These are phyloP conservation scores for Acromyrmex echinatior DNA, from an alignment of 1,140 invertebrate genomes.

Conservation along the genomic window DNA sequence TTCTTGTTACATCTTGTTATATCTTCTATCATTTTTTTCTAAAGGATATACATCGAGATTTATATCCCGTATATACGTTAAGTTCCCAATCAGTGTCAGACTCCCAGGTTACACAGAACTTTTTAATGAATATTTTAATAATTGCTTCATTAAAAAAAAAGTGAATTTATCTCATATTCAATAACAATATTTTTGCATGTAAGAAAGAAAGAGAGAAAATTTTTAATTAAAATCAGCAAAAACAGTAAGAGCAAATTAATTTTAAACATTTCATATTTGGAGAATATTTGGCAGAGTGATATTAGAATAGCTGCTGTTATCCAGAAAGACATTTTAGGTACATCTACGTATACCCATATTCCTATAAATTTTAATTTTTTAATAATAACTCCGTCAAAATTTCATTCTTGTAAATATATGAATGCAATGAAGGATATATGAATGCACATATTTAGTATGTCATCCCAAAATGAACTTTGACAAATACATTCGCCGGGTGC, in stretches of 20 bases:
- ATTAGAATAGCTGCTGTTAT: neutral
- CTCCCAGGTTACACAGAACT: too few relatives aligned
- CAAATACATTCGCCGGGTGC: neutral
- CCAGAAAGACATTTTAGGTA: neutral
- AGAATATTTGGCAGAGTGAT: neutral
- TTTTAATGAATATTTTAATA: neutral
- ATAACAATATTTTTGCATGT: neutral
- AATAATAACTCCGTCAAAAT: neutral
- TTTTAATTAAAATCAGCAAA: neutral
- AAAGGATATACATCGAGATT: too few relatives aligned
- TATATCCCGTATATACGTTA: too few relatives aligned
- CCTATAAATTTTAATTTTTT: neutral
- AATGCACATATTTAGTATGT: neutral
- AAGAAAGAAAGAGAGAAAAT: neutral
- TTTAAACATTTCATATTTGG: neutral
- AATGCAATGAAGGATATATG: neutral
- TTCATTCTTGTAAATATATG: neutral
- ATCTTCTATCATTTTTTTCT: too few relatives aligned
- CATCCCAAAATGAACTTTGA: neutral
- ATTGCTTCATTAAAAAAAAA: neutral
- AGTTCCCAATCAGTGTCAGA: too few relatives aligned
- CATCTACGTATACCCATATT: neutral
- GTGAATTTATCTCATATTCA: neutral
- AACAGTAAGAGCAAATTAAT: neutral
- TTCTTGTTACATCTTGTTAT: neutral